Base-by-base conservation (phyloP, 2,888 invertebrate genomes). In the Oeneis ivallda region DNA sequence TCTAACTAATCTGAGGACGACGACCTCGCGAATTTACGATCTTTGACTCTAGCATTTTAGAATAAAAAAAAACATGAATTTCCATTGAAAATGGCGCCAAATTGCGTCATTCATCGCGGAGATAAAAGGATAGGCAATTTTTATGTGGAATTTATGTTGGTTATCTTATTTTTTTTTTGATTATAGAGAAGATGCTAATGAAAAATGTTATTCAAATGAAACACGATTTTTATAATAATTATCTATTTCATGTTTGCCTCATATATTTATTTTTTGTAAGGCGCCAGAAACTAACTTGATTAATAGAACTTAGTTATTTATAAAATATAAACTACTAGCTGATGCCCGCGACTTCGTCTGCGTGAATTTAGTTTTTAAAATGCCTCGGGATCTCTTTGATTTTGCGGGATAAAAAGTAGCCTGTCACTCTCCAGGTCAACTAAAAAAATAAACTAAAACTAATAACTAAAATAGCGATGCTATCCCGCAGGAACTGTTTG, bases 1-100 rank as follows among this genome's bases (percentile, higher is more conserved):
- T 83, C 85, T 85, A 85, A 84, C 85, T 80, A 84, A 87, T 83
- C 79, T 76, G 75, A 79, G 89, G 83, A 69, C 89, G 77, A 71
- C 81, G 87, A 90, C 86, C 90, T 84, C 85, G 82, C 83, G 81
- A 84, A 85, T 37, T 37, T 81, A 74, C 74, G 75, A 74, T 74
- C 74, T 74, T 71, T 73, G 75, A 74, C 71, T 74, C 72, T 69
- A 65, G 67, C 67, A 69, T 68, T 76, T 81, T 79, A 74, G 81
- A 80, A 70, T 68, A 80, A 82, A 83, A 75, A 76, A 72, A 70
- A 70, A 73, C 70, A 71, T 69, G 66, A 67, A 68, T 71, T 70
- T 69, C 71, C 63, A 71, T 70, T 72, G 71, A 74, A 74, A 74
- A 73, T 70, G 70, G 64, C 70, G 67, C 68, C 67, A 69, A 74